Evolutionary conservation across 2,888 invertebrate species (phyloP).

Genomic region (Polylopha cassiicola): DNA sequence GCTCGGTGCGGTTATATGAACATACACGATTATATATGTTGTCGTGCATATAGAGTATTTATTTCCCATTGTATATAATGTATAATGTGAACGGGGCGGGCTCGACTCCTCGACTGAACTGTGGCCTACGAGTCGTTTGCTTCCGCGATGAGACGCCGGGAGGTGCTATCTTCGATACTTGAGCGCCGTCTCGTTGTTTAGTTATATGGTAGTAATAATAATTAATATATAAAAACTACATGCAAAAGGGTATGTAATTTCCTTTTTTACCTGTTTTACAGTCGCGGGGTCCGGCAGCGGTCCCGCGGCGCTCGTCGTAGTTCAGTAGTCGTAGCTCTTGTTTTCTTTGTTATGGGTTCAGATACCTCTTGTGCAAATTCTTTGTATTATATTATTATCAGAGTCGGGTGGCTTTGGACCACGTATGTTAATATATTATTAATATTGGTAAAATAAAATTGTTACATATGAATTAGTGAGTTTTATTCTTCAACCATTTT

Average conservation of each 20-base stretch:
- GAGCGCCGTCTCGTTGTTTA: constrained; percentile 46
- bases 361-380: constrained; percentile 71
- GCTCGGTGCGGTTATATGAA: constrained; percentile 55
- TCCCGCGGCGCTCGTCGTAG: too few species aligned
- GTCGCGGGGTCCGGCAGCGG: constrained; percentile 38
- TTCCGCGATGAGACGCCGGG: neutral
- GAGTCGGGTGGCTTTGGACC: constrained; percentile 72
- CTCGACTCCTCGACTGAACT: constrained; percentile 34
- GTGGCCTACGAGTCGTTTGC: constrained; percentile 37
- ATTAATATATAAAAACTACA: constrained; percentile 63
- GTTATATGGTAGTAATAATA: constrained; percentile 43
- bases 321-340: constrained; percentile 57
- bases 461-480: constrained; percentile 65
- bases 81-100: constrained; percentile 50
- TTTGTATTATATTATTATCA: constrained; percentile 75
- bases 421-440: constrained; percentile 77
- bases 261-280: constrained; percentile 63
- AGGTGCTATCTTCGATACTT: too few species aligned
- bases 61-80: constrained; percentile 75
- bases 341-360: constrained; percentile 73
- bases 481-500: constrained; percentile 46
- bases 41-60: constrained; percentile 67
- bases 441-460: constrained; percentile 77
- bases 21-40: constrained; percentile 62
- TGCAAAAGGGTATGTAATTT: constrained; percentile 40